Percentiles rank a stretch among this genome's conserved stretches.
Evolutionary conservation across 2,888 invertebrate species (phyloP).

Genomic region (Nomada hirtipes): DNA sequence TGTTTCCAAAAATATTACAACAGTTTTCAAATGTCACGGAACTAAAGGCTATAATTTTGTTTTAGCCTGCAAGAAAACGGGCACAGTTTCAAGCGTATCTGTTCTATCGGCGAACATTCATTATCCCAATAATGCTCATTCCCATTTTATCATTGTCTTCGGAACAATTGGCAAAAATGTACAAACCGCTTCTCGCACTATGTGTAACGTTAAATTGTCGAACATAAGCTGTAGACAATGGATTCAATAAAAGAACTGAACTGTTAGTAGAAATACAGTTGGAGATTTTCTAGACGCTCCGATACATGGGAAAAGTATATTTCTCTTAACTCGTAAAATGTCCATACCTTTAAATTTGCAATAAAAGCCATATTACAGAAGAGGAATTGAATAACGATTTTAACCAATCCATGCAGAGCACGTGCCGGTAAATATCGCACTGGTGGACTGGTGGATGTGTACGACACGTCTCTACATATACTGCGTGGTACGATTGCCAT

Average conservation of each 20-base stretch:
- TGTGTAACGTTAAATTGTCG: background rate
- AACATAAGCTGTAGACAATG: background rate
- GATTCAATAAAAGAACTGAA: background rate
- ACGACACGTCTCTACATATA: background rate
- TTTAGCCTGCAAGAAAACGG: background rate
- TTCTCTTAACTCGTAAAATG: background rate
- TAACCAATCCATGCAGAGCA: slow-evolving; percentile 73
- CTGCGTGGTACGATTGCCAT: slow-evolving; percentile 2
- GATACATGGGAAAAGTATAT: background rate
- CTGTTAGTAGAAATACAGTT: background rate
- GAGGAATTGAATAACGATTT: slow-evolving; percentile 62
- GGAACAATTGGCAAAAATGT: slow-evolving; percentile 3
- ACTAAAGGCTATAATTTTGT: background rate
- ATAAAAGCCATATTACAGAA: slow-evolving; percentile 63
- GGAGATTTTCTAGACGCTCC: background rate
- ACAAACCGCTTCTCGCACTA: background rate
- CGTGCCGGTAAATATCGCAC: slow-evolving; percentile 61
- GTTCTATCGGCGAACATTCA: background rate
- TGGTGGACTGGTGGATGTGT: slow-evolving; percentile 1
- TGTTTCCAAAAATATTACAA: background rate
- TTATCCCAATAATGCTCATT: background rate
- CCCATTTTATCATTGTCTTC: background rate
- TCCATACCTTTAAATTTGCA: slow-evolving; percentile 68
- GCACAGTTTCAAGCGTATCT: background rate
- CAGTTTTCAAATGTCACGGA: background rate